phyloP scores from a whole-genome alignment of 2,797 vertebrate genomes.

The Sebastes flavidus region DNA sequence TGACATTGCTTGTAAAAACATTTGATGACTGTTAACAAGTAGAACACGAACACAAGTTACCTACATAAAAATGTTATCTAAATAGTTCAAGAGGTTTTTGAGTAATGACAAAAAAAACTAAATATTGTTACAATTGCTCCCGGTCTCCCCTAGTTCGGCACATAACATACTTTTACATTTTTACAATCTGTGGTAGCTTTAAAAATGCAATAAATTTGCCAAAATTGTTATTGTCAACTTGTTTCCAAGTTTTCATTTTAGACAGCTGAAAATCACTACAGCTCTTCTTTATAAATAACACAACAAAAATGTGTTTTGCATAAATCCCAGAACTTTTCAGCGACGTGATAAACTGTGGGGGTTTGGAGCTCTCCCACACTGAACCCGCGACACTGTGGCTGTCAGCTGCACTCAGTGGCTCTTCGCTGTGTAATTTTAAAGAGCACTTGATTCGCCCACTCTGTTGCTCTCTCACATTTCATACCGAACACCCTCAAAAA shows the following conservation, averaged over 20 bases:
- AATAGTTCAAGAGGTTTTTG: too few species aligned
- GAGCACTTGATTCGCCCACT: conserved; percentile 45
- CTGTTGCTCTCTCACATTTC: conserved; percentile 37
- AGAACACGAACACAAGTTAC: too few species aligned
- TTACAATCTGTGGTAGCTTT: not conserved
- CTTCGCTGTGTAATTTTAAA: conserved; percentile 24
- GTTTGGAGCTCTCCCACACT: conserved; percentile 16
- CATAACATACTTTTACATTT: not conserved
- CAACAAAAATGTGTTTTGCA: not conserved
- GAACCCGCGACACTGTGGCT: not conserved
- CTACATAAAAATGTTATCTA: too few species aligned
- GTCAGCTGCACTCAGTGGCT: conserved; percentile 27
- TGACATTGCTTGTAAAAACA: too few species aligned
- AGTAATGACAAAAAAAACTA: too few species aligned
- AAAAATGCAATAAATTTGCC: not conserved
- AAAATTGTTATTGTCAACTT: not conserved
- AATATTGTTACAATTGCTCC: too few species aligned
- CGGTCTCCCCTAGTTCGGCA: not conserved
- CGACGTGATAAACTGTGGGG: not conserved
- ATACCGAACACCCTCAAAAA: conserved; percentile 22
- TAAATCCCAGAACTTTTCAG: not conserved
- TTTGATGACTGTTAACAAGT: too few species aligned
- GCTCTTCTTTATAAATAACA: not conserved
- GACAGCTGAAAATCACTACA: not conserved
- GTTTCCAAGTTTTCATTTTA: not conserved